A percentile compares a stretch with the other conserved stretches of the same genome.
Conservation (phyloP, 1,140 invertebrate species). For the Panulirus ornatus region DNA sequence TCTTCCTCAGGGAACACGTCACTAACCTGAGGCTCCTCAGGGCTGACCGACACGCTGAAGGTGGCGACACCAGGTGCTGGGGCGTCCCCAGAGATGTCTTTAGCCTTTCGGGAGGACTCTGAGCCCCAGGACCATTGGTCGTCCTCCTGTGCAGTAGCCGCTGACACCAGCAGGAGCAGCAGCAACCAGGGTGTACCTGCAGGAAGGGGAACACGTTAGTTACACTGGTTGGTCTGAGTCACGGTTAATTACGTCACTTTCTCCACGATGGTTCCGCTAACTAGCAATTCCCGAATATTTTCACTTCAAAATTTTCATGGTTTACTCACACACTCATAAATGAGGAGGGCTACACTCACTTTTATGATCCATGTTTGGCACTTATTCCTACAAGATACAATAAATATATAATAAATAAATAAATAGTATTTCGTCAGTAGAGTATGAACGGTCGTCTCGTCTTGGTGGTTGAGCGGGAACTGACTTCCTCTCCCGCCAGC, state of each 20-base stretch:
- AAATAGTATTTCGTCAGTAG: background rate
- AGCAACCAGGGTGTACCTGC: background rate
- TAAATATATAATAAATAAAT: conserved; percentile 38
- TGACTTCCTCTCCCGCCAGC: background rate
- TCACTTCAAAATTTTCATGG: background rate
- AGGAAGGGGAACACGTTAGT: background rate
- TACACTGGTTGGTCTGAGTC: background rate
- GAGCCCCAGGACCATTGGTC: conserved; percentile 71
- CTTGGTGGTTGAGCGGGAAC: background rate
- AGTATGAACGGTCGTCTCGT: background rate
- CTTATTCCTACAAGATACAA: background rate
- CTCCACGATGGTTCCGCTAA: background rate
- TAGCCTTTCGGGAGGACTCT: conserved; percentile 29
- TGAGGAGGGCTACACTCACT: conserved; percentile 20
- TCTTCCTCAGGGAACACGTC: background rate
- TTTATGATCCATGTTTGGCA: conserved; percentile 18
- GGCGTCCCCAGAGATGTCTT: background rate
- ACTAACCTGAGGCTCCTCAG: no score
- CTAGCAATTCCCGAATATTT: background rate
- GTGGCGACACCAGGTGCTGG: conserved; percentile 13
- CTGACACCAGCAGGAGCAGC: conserved; percentile 46
- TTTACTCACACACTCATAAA: background rate
- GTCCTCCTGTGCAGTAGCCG: background rate
- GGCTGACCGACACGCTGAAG: conserved; percentile 46
- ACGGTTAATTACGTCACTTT: background rate